These are phyloP conservation scores for Urocolius indicus DNA, from an alignment of 2,113 vertebrate species.

Conservation along the genomic window DNA sequence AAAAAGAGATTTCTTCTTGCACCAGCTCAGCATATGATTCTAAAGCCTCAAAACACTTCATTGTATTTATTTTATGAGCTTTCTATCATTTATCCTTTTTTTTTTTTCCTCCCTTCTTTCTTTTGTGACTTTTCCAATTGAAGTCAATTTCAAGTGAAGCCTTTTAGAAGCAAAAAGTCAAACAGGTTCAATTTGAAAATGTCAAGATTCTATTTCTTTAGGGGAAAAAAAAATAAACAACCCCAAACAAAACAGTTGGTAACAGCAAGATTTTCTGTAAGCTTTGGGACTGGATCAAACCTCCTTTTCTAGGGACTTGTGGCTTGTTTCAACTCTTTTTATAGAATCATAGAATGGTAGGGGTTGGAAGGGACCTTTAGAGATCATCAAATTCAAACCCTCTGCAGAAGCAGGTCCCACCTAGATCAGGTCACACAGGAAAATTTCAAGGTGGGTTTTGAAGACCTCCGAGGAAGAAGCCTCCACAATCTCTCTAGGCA, in stretches of 20 bases:
- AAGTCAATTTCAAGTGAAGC: neutral
- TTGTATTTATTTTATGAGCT: neutral
- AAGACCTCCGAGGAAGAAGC: too few relatives aligned
- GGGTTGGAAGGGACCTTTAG: too few relatives aligned
- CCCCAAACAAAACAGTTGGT: neutral
- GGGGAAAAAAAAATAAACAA: neutral
- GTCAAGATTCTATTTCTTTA: neutral
- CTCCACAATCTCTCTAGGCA: too few relatives aligned
- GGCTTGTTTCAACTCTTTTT: neutral
- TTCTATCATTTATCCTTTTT: neutral
- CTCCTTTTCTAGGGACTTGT: neutral
- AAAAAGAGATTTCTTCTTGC: neutral
- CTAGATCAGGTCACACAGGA: too few relatives aligned
- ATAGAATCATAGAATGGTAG: too few relatives aligned
- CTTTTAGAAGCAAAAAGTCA: neutral
- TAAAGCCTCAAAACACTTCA: neutral
- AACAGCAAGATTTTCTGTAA: neutral
- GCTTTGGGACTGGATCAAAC: neutral
- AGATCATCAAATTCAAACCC: too few relatives aligned
- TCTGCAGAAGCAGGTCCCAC: too few relatives aligned
- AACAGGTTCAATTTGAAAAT: slow-evolving; percentile 3
- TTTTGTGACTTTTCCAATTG: neutral
- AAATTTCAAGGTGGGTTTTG: too few relatives aligned
- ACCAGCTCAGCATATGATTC: neutral
- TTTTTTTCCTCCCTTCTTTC: neutral